Evolutionary conservation across 2,113 vertebrate species (phyloP).

Genomic region (Talpa occidentalis): DNA sequence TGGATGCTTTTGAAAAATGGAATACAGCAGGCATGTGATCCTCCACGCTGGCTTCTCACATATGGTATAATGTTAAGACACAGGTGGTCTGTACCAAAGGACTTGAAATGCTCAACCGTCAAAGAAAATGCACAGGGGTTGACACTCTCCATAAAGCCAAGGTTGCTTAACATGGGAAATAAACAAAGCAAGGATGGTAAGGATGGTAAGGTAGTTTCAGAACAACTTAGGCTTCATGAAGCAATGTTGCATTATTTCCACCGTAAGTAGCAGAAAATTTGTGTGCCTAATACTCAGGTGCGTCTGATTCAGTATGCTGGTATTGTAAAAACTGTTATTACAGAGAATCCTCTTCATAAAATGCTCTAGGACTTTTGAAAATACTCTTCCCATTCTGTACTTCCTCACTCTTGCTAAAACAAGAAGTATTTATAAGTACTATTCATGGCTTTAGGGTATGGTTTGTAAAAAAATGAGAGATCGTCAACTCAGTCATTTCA

Average conservation of each 20-base stretch:
- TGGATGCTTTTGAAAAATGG: constrained; percentile 51
- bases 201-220: constrained; percentile 7
- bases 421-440: neutral
- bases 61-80: neutral
- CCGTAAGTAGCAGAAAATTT: neutral
- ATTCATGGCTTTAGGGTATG: neutral
- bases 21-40: neutral
- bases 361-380: neutral
- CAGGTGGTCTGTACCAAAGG: neutral
- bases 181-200: neutral
- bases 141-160: constrained; percentile 13
- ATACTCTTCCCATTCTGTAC: neutral
- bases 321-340: neutral
- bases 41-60: neutral
- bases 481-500: neutral
- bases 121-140: neutral
- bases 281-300: neutral
- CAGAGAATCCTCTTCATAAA: constrained; percentile 3
- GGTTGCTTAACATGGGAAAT: neutral
- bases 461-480: neutral
- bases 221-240: constrained; percentile 33
- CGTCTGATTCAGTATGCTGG: neutral
- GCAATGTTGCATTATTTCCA: neutral
- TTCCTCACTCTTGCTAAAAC: constrained; percentile 9
- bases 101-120: neutral